phyloP scores from a whole-genome alignment of 2,888 invertebrate genomes.

The Hermaeophaga mercurialis region DNA sequence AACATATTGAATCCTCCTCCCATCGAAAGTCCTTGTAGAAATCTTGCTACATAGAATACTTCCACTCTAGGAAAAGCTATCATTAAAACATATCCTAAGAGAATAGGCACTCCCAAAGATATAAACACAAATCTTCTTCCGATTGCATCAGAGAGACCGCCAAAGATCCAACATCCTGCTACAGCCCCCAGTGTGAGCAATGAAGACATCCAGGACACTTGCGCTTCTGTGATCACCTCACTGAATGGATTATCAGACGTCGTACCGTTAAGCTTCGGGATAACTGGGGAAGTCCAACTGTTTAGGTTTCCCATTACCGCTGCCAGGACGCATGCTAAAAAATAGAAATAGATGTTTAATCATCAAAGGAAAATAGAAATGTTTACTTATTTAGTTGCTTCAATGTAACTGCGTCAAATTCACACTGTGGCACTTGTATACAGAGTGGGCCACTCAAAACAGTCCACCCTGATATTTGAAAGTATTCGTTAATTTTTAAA shows the following conservation, averaged over 20 bases:
- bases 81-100: slow-evolving; percentile 1
- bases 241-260: neutral
- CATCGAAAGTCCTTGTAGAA: neutral
- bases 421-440: too few relatives aligned
- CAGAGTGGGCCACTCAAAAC: too few relatives aligned
- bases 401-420: too few relatives aligned
- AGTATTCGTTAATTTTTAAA: too few relatives aligned
- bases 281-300: slow-evolving; percentile 3
- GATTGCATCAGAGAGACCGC: neutral
- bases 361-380: neutral
- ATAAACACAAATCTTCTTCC: neutral
- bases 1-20: neutral
- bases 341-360: neutral
- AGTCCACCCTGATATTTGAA: too few relatives aligned
- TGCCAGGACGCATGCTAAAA: neutral
- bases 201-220: neutral
- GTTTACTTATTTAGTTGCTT: too few relatives aligned
- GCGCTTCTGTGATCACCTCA: neutral
- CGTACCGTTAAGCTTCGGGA: neutral
- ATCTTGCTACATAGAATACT: slow-evolving; percentile 1
- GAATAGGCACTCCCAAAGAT: neutral
- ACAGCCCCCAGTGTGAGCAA: neutral
- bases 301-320: neutral
- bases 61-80: neutral
- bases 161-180: neutral